Evolutionary conservation across 2,113 vertebrate genomes (phyloP), one percentile per base, ranked within the genome.

Genomic region (Serilophus lunatus): DNA sequence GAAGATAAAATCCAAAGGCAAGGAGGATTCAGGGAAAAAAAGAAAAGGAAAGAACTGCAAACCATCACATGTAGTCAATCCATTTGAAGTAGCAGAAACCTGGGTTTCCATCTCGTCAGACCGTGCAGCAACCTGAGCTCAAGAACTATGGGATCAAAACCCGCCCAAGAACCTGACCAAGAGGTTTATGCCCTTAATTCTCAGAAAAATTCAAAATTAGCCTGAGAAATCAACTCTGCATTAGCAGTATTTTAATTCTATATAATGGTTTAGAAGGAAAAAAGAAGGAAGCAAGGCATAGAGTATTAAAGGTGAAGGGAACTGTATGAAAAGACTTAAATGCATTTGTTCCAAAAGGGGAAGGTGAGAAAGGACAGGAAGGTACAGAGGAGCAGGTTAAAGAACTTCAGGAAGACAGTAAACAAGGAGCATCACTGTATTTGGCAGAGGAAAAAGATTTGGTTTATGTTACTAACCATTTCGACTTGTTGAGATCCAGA

Each of bases 1-100:
- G 60, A 31, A 76, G n/a, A 13, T 3, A 42, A 45, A 79, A 80
- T 24, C 45, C 36, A 82, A 54, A 66, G 26, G 44, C 18, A 22
- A 79, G 56, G 50, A 93, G 56, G 6, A 44, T 50, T 82, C 6
- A 26, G 63, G 40, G 57, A 35, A 35, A 72, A 60, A 36, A n/a
- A 51, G 14, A 38, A 35, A 0, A 5, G 60, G 26, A 10, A 78
- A 72, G 10, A 6, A 65, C 33, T 49, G 72, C 23, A 70, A 10
- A 63, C 10, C 40, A 33, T 19, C n/a, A 13, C 36, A 40, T 0
- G 0, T 0, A 35, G n/a, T 3, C 22, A 40, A 35, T 12, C 11
- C 53, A 23, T 13, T 19, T 36, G 69, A 50, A 66, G 36, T 4
- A 9, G 0, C 60, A 71, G 25, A 28, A 57, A 6, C 24, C n/a